Evolutionary conservation across 1,140 invertebrate species (phyloP).

Genomic region (Drosophila repleta): DNA sequence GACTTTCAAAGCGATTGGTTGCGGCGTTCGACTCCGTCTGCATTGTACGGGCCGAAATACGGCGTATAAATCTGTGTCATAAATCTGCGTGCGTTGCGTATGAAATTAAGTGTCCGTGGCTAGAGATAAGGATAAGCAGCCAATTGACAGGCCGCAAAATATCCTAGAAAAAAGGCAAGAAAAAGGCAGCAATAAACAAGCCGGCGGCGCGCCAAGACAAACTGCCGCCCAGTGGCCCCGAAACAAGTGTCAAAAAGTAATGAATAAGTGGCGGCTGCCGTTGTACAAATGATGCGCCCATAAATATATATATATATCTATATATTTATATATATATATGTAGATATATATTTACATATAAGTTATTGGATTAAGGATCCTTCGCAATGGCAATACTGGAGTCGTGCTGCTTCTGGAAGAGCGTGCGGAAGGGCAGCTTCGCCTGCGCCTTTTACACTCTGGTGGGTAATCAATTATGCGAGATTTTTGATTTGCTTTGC

Average conservation of each 20-base stretch:
- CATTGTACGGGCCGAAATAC: constrained; percentile 27
- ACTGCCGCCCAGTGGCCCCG: constrained; percentile 18
- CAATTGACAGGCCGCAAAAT: constrained; percentile 35
- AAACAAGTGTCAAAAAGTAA: constrained; percentile 60
- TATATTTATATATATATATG: not conserved
- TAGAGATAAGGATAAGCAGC: constrained; percentile 44
- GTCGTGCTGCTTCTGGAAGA: constrained; percentile 92
- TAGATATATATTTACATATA: not conserved
- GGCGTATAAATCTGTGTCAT: constrained; percentile 74
- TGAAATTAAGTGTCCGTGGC: constrained; percentile 66
- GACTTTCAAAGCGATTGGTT: constrained; percentile 51
- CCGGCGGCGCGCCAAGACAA: constrained; percentile 45
- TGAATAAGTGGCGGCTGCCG: constrained; percentile 76
- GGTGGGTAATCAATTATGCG: constrained; percentile 86
- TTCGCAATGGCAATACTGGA: constrained; percentile 90
- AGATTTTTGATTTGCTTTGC: constrained; percentile 29
- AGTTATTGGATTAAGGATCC: constrained; percentile 12
- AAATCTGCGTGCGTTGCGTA: constrained; percentile 65
- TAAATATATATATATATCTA: constrained; percentile 2
- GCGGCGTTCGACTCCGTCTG: not conserved
- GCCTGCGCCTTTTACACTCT: constrained; percentile 90
- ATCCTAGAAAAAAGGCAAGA: constrained; percentile 34
- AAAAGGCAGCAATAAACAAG: constrained; percentile 46
- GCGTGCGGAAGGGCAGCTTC: constrained; percentile 90
- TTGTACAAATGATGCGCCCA: constrained; percentile 1